Evolutionary conservation across 1,140 invertebrate genomes (phyloP).

Genomic region (Alviniconcha marisindica): DNA sequence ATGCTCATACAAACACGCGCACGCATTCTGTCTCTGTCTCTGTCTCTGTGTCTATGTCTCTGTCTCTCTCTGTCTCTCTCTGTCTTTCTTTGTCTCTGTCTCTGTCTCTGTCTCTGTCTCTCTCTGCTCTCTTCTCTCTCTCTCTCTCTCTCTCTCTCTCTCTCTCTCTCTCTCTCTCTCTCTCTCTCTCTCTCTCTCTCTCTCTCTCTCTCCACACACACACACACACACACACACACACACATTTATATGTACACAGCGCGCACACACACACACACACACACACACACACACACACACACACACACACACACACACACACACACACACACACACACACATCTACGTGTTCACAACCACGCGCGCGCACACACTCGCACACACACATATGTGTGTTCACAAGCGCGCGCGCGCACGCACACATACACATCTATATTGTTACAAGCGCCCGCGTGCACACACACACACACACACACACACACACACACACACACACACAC

Average conservation of each 20-base stretch:
- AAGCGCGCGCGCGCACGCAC: not conserved
- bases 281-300: too few relatives aligned
- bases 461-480: conserved; percentile 8
- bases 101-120: too few relatives aligned
- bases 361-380: not conserved
- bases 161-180: not conserved
- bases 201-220: not conserved
- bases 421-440: not conserved
- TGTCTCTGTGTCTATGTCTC: too few relatives aligned
- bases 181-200: not conserved
- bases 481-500: conserved; percentile 3
- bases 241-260: too few relatives aligned
- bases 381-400: not conserved
- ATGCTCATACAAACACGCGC: too few relatives aligned
- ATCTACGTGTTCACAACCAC: not conserved
- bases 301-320: not conserved
- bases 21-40: too few relatives aligned
- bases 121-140: too few relatives aligned
- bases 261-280: too few relatives aligned
- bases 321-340: not conserved
- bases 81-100: too few relatives aligned
- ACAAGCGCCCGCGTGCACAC: not conserved
- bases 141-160: too few relatives aligned
- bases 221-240: not conserved
- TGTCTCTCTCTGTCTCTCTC: too few relatives aligned